Evolutionary conservation across 2,888 invertebrate genomes (phyloP), one percentile per base, ranked within the genome.

Genomic region (Unio pictorum): DNA sequence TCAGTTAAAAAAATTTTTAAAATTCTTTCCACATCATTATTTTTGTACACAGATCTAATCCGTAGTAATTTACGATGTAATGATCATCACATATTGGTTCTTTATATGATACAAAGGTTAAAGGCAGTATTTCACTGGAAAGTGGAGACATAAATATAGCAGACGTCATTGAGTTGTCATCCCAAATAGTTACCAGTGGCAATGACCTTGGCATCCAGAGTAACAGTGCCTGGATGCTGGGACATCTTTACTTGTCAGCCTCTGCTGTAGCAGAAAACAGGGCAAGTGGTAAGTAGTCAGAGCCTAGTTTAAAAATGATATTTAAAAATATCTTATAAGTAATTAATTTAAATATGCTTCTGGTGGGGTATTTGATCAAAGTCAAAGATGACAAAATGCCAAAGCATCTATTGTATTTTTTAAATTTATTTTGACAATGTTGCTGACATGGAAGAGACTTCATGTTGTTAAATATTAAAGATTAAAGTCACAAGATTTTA

Each of bases 191-290:
- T 55, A 72, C 72, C 34, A 76, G 66, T 26, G 69, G 74, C 64
- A 76, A 73, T 68, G 80, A 84, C 70, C 74, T 82, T 66, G 84
- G 82, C 20, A 72, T 86, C 30, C 85, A 84, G 71, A 74, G 78
- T 69, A 77, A 80, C 64, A 74, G 81, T 63, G 81, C 82, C 11
- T 86, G 85, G 86, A 81, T 86, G 80, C 76, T 86, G 60, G 86
- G 87, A 34, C 83, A 85, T 68, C 74, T 86, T 18, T 80, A 86
- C 66, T 66, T 84, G 66, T 81, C 85, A n/a, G 74, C 79, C 6
- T 82, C 81, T 64, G 63, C 78, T 56, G 76, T 78, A 17, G 68
- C 80, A 30, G 79, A 82, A 57, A 80, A 67, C 34, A 80, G 81
- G 23, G 70, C 85, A 28, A 80, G 80, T 74, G 81, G 82, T 83